Conservation (phyloP, 2,888 invertebrate species). For the Ceratothoa steindachneri region DNA sequence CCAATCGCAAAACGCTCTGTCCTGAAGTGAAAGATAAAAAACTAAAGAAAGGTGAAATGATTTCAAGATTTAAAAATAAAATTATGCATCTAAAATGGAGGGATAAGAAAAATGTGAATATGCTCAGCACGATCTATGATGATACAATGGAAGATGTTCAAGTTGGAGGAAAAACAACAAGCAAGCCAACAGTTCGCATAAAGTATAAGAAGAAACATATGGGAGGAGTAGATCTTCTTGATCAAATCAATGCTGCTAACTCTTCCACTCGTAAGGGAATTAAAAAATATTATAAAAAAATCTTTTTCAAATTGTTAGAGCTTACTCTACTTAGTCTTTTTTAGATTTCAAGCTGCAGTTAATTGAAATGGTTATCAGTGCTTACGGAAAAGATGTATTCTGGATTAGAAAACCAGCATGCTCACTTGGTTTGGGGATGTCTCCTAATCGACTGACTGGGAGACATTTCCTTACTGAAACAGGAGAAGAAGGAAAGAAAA, state of each 20-base stretch:
- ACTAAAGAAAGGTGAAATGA: constrained; percentile 15
- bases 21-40: not conserved
- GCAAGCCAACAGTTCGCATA: constrained; percentile 14
- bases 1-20: constrained; percentile 1
- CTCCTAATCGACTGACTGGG: not conserved
- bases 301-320: not conserved
- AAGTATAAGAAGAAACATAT: constrained; percentile 9
- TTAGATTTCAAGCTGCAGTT: not conserved
- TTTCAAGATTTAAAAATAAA: not conserved
- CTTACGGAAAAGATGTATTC: not conserved
- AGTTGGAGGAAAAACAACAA: not conserved
- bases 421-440: not conserved
- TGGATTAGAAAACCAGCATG: not conserved
- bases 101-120: constrained; percentile 15
- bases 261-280: not conserved
- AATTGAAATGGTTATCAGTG: not conserved
- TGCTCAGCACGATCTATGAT: constrained; percentile 3
- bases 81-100: constrained; percentile 20
- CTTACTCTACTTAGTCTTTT: not conserved
- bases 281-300: constrained; percentile 5
- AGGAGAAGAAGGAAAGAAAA: not conserved
- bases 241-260: not conserved
- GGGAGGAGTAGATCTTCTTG: not conserved
- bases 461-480: not conserved
- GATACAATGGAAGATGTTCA: not conserved